phyloP scores from a whole-genome alignment of 2,888 invertebrate genomes.

The Trichacis sp. region DNA sequence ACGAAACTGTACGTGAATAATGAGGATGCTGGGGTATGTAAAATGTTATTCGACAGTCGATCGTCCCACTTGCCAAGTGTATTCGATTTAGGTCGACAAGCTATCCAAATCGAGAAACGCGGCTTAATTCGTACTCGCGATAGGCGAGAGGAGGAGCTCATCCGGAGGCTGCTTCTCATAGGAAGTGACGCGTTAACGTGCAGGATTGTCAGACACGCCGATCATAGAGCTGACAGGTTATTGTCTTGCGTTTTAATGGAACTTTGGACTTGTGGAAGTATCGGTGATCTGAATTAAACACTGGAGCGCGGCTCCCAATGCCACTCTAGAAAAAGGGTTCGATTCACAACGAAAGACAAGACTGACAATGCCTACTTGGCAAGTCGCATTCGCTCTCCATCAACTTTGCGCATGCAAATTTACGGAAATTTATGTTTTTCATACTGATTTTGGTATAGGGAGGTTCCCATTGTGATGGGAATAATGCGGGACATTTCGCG shows the following conservation, averaged over 20 bases:
- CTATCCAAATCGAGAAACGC: constrained; percentile 46
- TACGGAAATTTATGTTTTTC: neutral
- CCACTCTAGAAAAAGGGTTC: constrained; percentile 41
- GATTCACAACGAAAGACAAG: constrained; percentile 32
- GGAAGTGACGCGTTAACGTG: constrained; percentile 39
- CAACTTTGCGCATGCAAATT: neutral
- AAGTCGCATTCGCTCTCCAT: constrained; percentile 24
- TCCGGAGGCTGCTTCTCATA: constrained; percentile 42
- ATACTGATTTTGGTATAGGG: neutral
- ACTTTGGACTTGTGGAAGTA: constrained; percentile 59
- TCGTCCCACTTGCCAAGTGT: constrained; percentile 32
- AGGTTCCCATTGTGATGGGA: too few relatives aligned
- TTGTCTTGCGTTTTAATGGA: constrained; percentile 67
- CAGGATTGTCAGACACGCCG: constrained; percentile 52
- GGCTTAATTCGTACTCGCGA: constrained; percentile 42
- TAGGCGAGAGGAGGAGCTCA: constrained; percentile 34
- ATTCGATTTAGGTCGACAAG: constrained; percentile 46
- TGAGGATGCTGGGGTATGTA: neutral
- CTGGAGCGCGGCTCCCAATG: constrained; percentile 30
- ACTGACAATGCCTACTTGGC: constrained; percentile 34
- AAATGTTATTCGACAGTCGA: constrained; percentile 39
- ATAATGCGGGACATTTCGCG: constrained; percentile 4
- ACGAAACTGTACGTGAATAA: too few relatives aligned
- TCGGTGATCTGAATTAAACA: constrained; percentile 61
- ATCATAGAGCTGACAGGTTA: constrained; percentile 66